Evolutionary conservation across 2,113 vertebrate genomes (phyloP), one percentile per base, ranked within the genome.

Genomic region (Romanogobio albipinnatus): DNA sequence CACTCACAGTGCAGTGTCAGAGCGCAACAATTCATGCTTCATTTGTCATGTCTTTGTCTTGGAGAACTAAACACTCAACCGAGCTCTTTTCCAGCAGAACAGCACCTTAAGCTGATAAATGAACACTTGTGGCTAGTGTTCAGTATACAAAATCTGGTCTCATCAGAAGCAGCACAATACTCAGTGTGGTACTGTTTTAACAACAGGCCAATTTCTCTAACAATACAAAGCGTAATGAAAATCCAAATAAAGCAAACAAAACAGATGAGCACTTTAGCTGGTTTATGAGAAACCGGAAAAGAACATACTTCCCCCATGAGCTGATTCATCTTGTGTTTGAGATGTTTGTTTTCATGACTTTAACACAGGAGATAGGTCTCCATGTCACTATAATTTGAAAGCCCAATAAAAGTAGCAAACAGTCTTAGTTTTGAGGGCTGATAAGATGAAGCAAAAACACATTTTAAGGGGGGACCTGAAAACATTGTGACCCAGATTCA

Each of bases 111-210:
- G 22, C 49, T 82, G 61, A 71, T 83, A 81, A 84, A 89, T 84
- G 43, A 83, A 61, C 24, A 39, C 78, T 76, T 78, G 11, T 84
- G 87, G 83, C 79, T 43, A 43, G 36, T 79, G 56, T 66, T 89
- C 61, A 87, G 64, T 86, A 81, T 86, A 82, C 78, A 77, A 84
- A 84, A 86, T 88, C 82, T 89, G 85, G 59, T 64, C 45, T 81
- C 84, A 53, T n/a, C 76, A 58, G 36, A 24, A 51, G 75, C 53
- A 70, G 59, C 29, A 77, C 71, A 73, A n/a, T 62, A 43, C 24
- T 79, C 61, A 45, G 49, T 81, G 51, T 83, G 80, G 22, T 75
- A 78, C 64, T 26, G 49, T 19, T 81, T 56, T 79, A 62, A 83
- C 66, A 13, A 36, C 59, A 22, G 26, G 47, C 33, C 56, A 13